phyloP scores from a whole-genome alignment of 2,888 invertebrate genomes.

The Agrypnus murinus region DNA sequence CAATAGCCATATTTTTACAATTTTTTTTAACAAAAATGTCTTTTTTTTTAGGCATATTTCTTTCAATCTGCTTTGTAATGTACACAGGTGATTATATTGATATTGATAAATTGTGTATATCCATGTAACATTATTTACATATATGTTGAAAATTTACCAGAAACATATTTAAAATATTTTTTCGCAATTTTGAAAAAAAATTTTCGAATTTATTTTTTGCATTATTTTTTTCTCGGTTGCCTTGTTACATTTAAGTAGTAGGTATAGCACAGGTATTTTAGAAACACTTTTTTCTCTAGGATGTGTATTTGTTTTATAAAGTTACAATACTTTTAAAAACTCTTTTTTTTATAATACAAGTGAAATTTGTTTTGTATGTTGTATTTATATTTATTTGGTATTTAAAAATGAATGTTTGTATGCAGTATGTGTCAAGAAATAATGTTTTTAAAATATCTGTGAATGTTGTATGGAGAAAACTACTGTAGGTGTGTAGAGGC shows the following conservation, averaged over 20 bases:
- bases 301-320: conserved; percentile 16
- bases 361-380: conserved; percentile 7
- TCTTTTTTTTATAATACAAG: neutral
- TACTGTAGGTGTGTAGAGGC: conserved; percentile 35
- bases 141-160: too few relatives aligned
- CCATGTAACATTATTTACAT: too few relatives aligned
- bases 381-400: conserved; percentile 44
- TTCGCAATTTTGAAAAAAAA: too few relatives aligned
- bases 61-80: neutral
- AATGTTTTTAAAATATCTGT: conserved; percentile 48
- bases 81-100: neutral
- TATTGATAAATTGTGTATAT: conserved; percentile 10
- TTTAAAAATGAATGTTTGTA: conserved; percentile 37
- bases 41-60: conserved; percentile 9
- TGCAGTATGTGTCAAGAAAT: conserved; percentile 39
- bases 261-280: conserved; percentile 37
- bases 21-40: conserved; percentile 1
- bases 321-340: neutral
- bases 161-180: too few relatives aligned
- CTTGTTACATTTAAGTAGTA: conserved; percentile 20
- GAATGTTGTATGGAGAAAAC: conserved; percentile 39
- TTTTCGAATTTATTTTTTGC: neutral
- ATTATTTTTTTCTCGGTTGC: conserved; percentile 23
- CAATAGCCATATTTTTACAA: neutral
- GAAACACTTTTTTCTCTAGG: conserved; percentile 33